Evolutionary conservation across 2,888 invertebrate genomes (phyloP).

Genomic region (Leucophora obtusa): DNA sequence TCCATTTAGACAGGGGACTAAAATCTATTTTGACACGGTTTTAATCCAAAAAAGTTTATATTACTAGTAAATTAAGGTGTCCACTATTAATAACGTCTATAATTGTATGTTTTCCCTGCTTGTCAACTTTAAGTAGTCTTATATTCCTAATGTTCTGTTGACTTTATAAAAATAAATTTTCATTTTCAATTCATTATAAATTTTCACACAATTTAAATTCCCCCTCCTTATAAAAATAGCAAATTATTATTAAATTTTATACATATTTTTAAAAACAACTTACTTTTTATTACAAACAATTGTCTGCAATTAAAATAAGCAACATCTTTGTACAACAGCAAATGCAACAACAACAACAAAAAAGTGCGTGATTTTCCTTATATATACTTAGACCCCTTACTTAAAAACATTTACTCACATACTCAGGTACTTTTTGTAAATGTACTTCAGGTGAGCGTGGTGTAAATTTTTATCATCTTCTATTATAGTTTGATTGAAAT

Average conservation of each 20-base stretch:
- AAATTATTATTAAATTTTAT: conserved; percentile 1
- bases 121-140: too few species aligned
- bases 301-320: not conserved
- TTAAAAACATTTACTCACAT: conserved; percentile 9
- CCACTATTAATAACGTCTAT: too few species aligned
- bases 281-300: conserved; percentile 19
- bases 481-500: not conserved
- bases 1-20: too few species aligned
- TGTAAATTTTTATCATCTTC: not conserved
- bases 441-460: conserved; percentile 16
- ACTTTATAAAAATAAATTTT: not conserved
- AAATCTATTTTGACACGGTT: too few species aligned
- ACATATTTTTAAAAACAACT: conserved; percentile 36
- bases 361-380: conserved; percentile 43
- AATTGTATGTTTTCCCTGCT: too few species aligned
- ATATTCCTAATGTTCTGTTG: not conserved
- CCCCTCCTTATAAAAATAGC: not conserved
- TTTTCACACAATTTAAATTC: conserved; percentile 20
- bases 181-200: not conserved
- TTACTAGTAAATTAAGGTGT: too few species aligned
- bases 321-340: not conserved
- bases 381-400: not conserved
- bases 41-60: too few species aligned
- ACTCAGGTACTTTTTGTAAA: conserved; percentile 7
- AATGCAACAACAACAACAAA: not conserved